A percentile compares a stretch with the other conserved stretches of the same genome.
Conservation (phyloP, 2,888 invertebrate species). For the Phlogophora meticulosa region DNA sequence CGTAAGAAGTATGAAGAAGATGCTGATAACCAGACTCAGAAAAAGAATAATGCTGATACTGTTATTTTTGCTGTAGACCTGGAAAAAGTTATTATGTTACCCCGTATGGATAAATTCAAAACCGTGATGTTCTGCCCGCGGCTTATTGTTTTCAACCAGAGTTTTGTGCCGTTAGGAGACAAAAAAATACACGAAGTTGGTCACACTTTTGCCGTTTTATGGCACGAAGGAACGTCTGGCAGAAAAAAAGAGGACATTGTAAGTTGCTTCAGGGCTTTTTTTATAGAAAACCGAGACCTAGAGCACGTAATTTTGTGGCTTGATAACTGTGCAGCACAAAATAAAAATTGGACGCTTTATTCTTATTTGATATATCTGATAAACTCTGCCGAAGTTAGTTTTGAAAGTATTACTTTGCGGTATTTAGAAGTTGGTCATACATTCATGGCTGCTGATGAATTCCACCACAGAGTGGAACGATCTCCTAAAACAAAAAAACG, state of each 20-base stretch:
- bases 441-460: conserved; percentile 43
- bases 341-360: too few species aligned
- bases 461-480: conserved; percentile 6
- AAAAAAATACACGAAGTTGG: neutral
- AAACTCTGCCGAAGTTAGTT: conserved; percentile 41
- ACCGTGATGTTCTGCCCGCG: conserved; percentile 60
- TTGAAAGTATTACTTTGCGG: conserved; percentile 41
- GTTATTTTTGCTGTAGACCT: conserved; percentile 27
- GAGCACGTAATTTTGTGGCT: neutral
- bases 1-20: conserved; percentile 20
- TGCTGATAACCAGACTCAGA: conserved; percentile 17
- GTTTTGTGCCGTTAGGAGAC: conserved; percentile 47
- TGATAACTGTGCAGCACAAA: neutral
- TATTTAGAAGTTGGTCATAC: conserved; percentile 61
- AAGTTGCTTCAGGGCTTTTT: neutral
- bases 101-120: conserved; percentile 64
- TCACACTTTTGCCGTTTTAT: neutral
- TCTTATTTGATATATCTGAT: conserved; percentile 4
- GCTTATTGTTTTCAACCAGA: conserved; percentile 41
- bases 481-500: conserved; percentile 1
- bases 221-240: neutral
- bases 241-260: neutral
- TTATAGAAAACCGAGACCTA: neutral
- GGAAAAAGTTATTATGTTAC: conserved; percentile 65
- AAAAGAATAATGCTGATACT: conserved; percentile 12